Evolutionary conservation across 1,140 invertebrate genomes (phyloP), one percentile per base, ranked within the genome.

Genomic region (Brachionus rotundiformis): DNA sequence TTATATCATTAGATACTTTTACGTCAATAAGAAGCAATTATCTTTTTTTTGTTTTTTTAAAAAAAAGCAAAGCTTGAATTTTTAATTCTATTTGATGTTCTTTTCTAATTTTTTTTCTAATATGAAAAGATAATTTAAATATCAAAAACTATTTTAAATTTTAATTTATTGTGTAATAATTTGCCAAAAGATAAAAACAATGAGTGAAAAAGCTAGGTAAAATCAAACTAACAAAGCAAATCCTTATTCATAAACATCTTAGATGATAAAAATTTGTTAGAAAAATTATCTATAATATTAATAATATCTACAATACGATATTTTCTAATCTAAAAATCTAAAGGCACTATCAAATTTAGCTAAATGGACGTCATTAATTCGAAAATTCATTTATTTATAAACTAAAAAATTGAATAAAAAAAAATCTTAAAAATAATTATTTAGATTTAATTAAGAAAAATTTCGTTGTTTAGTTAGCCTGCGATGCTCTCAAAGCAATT

Each of bases 401-500:
- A 41, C 13, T 11, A 41, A 41, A 41, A 49, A 19, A 19, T n/a
- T n/a, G n/a, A 19, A 47, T n/a, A 49, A 49, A 49, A 49, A 49
- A 49, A 47, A 47, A 7, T 47, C n/a, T 49, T 54, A 68, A 36
- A 68, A 68, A 33, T 39, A 11, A 13, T 39, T 68, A 33, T 68
- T 31, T 33, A 19, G 8, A 68, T 68, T 68, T 68, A n/a, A n/a
- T 8, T 16, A 19, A 68, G 7, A 8, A 8, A 19, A 19, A 19
- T 36, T 16, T 39, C 16, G 16, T 36, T 25, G 19, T 44, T 19
- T 25, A 73, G 3, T n/a, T 25, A 54, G 54, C 19, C 16, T 59
- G 54, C 19, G 23, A 79, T 79, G 76, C 76, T 79, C 36, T 54
- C 76, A 23, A 79, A 79, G 41, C 76, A 79, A 59, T 25, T 79